Evolutionary conservation across 64 coral and sea anemone genomes (phyloP).

Genomic region (Trachythela sp.): DNA sequence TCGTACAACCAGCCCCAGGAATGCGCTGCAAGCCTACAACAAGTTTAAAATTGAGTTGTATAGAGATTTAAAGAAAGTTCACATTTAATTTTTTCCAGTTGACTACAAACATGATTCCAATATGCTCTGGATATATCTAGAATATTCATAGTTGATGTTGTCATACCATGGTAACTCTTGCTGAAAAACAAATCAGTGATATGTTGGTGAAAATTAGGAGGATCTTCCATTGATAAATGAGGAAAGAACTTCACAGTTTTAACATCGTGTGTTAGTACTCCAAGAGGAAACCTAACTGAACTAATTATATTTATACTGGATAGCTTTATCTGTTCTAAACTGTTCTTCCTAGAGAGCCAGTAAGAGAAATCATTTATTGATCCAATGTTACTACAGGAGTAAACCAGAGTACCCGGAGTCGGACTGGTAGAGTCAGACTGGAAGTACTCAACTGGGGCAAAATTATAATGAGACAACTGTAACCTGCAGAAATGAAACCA

Average conservation of each 20-base stretch:
- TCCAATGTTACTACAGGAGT: too few relatives aligned
- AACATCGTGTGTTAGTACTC: not conserved
- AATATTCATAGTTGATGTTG: not conserved
- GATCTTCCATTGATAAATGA: slow-evolving; percentile 69
- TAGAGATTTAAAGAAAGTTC: not conserved
- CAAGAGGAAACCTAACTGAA: slow-evolving; percentile 32
- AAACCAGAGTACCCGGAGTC: too few relatives aligned
- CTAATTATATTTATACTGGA: too few relatives aligned
- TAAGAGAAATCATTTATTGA: too few relatives aligned
- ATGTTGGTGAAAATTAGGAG: slow-evolving; percentile 42
- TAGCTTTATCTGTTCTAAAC: too few relatives aligned
- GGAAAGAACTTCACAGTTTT: slow-evolving; percentile 50
- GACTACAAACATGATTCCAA: not conserved
- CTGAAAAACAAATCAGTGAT: not conserved
- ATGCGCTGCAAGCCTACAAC: not conserved
- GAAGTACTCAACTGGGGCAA: too few relatives aligned
- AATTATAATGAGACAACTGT: too few relatives aligned
- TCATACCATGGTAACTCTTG: not conserved
- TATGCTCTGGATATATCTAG: not conserved
- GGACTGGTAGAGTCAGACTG: too few relatives aligned
- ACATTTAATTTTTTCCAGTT: not conserved
- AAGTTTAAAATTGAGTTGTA: not conserved
- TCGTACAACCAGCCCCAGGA: too few relatives aligned
- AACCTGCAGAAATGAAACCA: too few relatives aligned
- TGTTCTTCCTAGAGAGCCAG: too few relatives aligned